Percentiles rank a stretch among this genome's conserved stretches.
These are phyloP conservation scores for Bombus polaris DNA, from an alignment of 1,140 invertebrate genomes.

Conservation along the genomic window DNA sequence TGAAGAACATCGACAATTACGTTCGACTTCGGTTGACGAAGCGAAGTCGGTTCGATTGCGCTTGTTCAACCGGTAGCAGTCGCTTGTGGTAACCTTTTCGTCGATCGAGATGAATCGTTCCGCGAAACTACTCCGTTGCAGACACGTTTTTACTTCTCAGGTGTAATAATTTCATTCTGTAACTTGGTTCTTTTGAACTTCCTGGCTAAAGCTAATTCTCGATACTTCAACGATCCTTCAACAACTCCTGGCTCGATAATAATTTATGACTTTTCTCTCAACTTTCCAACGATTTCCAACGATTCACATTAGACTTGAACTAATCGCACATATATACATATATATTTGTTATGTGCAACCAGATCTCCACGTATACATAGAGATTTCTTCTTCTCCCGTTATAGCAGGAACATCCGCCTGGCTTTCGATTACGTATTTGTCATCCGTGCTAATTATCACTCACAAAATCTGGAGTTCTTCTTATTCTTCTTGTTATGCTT, in stretches of 20 bases:
- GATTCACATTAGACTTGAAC: neutral
- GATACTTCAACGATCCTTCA: no score
- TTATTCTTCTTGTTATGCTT: no score
- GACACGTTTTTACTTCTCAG: neutral
- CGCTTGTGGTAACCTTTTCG: neutral
- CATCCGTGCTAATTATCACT: neutral
- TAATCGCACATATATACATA: no score
- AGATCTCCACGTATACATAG: no score
- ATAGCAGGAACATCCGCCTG: no score
- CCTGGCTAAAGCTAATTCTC: no score
- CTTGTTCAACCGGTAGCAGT: neutral
- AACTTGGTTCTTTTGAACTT: no score
- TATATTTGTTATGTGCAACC: no score
- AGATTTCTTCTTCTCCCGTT: no score
- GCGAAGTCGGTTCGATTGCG: neutral
- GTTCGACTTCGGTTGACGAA: slow-evolving; percentile 12
- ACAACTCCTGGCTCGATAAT: neutral
- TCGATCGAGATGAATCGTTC: neutral
- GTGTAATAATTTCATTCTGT: neutral
- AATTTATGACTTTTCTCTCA: neutral
- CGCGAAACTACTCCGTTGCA: neutral
- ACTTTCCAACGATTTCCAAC: neutral
- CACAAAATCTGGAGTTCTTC: neutral
- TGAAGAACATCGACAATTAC: slow-evolving; percentile 9
- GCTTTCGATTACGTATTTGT: no score